phyloP scores from a whole-genome alignment of 2,113 vertebrate genomes.

The Cairina moschata region DNA sequence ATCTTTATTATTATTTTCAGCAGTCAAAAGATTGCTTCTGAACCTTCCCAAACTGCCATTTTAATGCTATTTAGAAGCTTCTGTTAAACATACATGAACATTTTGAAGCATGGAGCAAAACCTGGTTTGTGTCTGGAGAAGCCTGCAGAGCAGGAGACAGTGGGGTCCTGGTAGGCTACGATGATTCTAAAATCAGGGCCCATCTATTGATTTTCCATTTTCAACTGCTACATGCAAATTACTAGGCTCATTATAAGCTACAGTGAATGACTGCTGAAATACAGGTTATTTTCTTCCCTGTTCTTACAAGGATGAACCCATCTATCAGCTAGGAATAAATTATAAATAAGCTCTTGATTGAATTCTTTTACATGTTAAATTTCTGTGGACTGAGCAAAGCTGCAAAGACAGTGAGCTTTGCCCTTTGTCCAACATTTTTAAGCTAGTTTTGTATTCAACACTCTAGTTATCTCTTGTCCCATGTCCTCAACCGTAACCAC shows the following conservation, averaged over 20 bases:
- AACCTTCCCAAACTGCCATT: neutral
- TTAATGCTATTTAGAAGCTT: neutral
- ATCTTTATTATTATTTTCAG: neutral
- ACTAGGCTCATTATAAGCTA: neutral
- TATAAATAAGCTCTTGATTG: neutral
- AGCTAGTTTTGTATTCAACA: neutral
- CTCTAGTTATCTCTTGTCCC: neutral
- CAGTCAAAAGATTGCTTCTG: neutral
- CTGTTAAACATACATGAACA: neutral
- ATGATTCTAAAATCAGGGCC: neutral
- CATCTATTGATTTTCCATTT: neutral
- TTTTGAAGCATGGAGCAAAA: neutral
- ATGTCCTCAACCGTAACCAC: fast-evolving
- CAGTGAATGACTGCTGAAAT: neutral
- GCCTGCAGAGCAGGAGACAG: neutral
- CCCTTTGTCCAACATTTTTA: neutral
- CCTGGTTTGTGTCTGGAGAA: neutral
- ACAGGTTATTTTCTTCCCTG: neutral
- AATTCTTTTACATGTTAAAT: neutral
- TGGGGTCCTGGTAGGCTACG: neutral
- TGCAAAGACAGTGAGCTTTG: neutral
- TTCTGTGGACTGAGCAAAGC: neutral
- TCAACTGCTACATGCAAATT: neutral
- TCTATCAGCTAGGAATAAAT: neutral
- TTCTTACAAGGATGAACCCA: neutral